Conservation (phyloP, 35 echinoderm and acorn worm genomes). For the Chiridota heheva region DNA sequence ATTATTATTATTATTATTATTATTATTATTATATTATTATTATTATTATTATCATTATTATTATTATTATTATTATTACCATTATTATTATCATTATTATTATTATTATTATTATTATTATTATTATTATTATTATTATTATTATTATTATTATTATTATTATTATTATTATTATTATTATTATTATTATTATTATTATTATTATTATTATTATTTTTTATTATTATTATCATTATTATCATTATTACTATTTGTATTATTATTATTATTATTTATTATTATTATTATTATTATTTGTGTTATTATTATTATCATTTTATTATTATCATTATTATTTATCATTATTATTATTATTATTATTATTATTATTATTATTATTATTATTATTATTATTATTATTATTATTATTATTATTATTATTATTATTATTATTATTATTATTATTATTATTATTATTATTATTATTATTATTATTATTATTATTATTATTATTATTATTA, state of each 20-base stretch:
- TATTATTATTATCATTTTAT: slow-evolving; percentile 22
- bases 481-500: slow-evolving; percentile 8
- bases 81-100: no score
- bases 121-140: no score
- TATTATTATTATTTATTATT: not conserved
- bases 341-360: not conserved
- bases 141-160: no score
- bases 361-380: not conserved
- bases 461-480: slow-evolving; percentile 34
- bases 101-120: no score
- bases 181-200: slow-evolving; percentile 16
- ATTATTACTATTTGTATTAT: no score
- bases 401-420: slow-evolving; percentile 10
- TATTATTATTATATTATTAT: no score
- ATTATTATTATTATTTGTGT: no score
- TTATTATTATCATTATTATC: not conserved
- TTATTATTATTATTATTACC: no score
- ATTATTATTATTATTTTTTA: slow-evolving; percentile 5
- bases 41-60: no score
- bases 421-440: slow-evolving; percentile 18
- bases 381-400: not conserved
- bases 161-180: slow-evolving; percentile 10
- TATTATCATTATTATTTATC: not conserved
- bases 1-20: no score
- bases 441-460: slow-evolving; percentile 9